Percentiles rank a stretch among this genome's conserved stretches.
Evolutionary conservation across 2,113 vertebrate species (phyloP).

Genomic region (Uria aalge): DNA sequence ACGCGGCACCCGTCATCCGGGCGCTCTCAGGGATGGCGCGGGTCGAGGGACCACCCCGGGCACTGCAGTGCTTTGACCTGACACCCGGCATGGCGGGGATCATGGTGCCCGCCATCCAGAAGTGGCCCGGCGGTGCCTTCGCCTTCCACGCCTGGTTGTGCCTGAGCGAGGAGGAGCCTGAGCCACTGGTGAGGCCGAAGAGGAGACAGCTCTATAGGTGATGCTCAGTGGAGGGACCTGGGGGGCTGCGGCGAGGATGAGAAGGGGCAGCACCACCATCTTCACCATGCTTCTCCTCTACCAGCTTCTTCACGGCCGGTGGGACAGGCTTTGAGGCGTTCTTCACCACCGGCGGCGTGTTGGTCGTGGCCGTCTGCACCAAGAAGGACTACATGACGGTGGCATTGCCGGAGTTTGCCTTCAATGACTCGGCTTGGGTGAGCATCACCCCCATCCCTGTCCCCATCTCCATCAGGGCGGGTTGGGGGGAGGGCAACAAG

Average conservation of each 20-base stretch:
- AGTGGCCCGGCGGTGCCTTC: conserved; percentile 89
- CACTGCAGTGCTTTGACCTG: conserved; percentile 91
- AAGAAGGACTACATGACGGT: conserved; percentile 96
- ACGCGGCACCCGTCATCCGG: conserved; percentile 75
- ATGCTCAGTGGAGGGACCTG: neutral
- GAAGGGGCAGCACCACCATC: neutral
- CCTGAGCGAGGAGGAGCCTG: conserved; percentile 72
- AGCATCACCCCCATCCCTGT: neutral
- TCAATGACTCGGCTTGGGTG: conserved; percentile 89
- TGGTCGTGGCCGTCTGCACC: conserved; percentile 96
- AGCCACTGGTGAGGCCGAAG: conserved; percentile 66
- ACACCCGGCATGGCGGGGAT: conserved; percentile 94
- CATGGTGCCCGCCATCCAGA: conserved; percentile 92
- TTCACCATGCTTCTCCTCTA: neutral
- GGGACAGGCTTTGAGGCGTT: conserved; percentile 95
- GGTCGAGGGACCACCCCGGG: conserved; percentile 74
- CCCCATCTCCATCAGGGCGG: rapidly evolving
- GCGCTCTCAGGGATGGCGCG: conserved; percentile 87
- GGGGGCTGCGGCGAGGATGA: neutral
- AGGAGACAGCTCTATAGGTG: conserved; percentile 98
- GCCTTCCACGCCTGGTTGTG: conserved; percentile 96
- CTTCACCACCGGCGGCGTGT: conserved; percentile 86
- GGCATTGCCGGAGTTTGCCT: conserved; percentile 79
- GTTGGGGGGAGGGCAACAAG: neutral
- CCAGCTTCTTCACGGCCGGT: conserved; percentile 89